Evolutionary conservation across 2,113 vertebrate species (phyloP).

Genomic region (Lates calcarifer): DNA sequence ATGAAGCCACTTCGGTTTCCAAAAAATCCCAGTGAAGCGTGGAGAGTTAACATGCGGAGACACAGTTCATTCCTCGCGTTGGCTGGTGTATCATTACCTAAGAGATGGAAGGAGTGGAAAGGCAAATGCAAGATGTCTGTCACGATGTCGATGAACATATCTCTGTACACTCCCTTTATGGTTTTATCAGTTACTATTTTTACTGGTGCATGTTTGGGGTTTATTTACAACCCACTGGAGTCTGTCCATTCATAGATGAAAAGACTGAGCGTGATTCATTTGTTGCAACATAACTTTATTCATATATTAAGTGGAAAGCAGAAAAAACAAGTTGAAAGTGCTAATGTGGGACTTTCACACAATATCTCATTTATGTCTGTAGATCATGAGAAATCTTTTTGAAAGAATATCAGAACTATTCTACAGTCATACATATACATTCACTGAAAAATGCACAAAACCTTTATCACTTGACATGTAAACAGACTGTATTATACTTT

Average conservation of each 20-base stretch:
- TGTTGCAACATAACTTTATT: neutral
- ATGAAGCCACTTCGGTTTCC: slow-evolving; percentile 27
- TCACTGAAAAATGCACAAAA: no score
- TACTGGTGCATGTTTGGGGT: slow-evolving; percentile 6
- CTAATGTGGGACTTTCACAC: neutral
- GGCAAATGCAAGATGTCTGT: neutral
- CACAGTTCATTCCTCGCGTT: slow-evolving; percentile 34
- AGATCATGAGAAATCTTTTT: neutral
- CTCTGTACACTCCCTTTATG: neutral
- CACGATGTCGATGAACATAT: neutral
- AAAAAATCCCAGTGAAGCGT: slow-evolving; percentile 55
- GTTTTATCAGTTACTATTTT: neutral
- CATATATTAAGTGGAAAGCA: neutral
- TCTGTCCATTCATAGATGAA: neutral
- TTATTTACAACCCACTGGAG: neutral
- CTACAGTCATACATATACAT: no score
- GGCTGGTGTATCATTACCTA: slow-evolving; percentile 11
- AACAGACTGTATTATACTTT: neutral
- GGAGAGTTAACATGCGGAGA: slow-evolving; percentile 36
- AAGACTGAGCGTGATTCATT: neutral
- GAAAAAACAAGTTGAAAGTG: neutral
- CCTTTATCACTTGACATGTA: neutral
- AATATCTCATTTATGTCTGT: neutral
- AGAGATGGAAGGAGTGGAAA: slow-evolving; percentile 30
- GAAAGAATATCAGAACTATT: no score